Conservation (phyloP, 1,140 invertebrate species). For the Atopsyche davidsoni region DNA sequence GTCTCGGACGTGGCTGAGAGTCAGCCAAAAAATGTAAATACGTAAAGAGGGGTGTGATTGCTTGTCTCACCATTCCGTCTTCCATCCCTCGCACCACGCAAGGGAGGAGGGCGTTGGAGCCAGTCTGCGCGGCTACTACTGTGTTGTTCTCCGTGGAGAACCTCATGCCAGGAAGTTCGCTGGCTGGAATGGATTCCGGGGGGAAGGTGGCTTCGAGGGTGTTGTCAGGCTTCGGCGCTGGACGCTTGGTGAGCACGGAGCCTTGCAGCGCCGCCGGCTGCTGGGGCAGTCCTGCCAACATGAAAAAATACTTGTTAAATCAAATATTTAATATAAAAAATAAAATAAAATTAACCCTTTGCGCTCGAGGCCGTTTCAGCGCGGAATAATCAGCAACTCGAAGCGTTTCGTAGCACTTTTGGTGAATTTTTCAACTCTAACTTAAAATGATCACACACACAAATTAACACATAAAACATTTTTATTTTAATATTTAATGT, state of each 20-base stretch:
- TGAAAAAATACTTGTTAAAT: neutral
- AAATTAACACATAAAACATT: too few species aligned
- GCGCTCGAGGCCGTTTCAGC: too few species aligned
- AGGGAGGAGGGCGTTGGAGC: slow-evolving; percentile 71
- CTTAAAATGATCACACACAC: too few species aligned
- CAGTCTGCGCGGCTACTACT: slow-evolving; percentile 71
- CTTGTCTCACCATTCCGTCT: slow-evolving; percentile 71
- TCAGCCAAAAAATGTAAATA: too few species aligned
- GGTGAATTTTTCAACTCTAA: too few species aligned
- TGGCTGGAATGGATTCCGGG: slow-evolving; percentile 29
- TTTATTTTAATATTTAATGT: too few species aligned
- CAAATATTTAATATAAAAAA: too few species aligned
- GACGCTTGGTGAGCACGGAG: slow-evolving; percentile 23
- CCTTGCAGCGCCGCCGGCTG: slow-evolving; percentile 19
- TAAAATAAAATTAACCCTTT: too few species aligned
- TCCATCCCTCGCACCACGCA: slow-evolving; percentile 78
- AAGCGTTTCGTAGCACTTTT: too few species aligned
- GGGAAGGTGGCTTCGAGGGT: slow-evolving; percentile 46
- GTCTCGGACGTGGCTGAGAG: too few species aligned
- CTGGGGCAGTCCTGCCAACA: slow-evolving; percentile 17
- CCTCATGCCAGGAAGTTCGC: slow-evolving; percentile 48
- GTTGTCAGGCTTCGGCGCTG: slow-evolving; percentile 35
- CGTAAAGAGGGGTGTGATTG: neutral
- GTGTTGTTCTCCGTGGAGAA: slow-evolving; percentile 80
- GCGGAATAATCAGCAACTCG: too few species aligned